Conservation (phyloP, 2,113 vertebrate species). For the Jaculus jaculus region DNA sequence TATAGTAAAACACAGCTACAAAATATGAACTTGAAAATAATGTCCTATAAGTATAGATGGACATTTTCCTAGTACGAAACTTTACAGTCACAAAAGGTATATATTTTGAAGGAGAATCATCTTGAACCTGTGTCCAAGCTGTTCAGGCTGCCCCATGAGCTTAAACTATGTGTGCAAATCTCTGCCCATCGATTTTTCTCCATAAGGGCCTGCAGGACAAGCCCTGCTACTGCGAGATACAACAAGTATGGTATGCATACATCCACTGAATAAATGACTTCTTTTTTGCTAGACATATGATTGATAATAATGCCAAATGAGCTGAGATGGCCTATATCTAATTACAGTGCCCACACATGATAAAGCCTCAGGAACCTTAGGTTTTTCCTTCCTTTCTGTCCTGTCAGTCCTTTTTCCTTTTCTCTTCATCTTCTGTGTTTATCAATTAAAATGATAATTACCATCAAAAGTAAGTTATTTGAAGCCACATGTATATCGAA, state of each 20-base stretch:
- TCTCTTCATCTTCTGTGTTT: neutral
- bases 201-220: no score
- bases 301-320: neutral
- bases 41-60: neutral
- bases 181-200: neutral
- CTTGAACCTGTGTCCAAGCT: no score
- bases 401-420: neutral
- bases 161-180: fast-evolving
- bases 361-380: neutral
- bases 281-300: no score
- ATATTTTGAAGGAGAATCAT: neutral
- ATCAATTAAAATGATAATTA: neutral
- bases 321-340: neutral
- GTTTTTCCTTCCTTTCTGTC: neutral
- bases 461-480: neutral
- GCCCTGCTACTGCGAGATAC: neutral
- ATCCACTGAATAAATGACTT: neutral
- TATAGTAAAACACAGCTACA: neutral
- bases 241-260: neutral
- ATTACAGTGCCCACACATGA: neutral
- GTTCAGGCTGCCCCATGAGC: neutral
- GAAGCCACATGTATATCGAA: neutral
- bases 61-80: neutral
- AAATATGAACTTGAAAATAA: neutral
- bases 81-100: neutral